These are phyloP conservation scores for Operophtera brumata DNA, from an alignment of 2,888 invertebrate genomes.

Conservation along the genomic window DNA sequence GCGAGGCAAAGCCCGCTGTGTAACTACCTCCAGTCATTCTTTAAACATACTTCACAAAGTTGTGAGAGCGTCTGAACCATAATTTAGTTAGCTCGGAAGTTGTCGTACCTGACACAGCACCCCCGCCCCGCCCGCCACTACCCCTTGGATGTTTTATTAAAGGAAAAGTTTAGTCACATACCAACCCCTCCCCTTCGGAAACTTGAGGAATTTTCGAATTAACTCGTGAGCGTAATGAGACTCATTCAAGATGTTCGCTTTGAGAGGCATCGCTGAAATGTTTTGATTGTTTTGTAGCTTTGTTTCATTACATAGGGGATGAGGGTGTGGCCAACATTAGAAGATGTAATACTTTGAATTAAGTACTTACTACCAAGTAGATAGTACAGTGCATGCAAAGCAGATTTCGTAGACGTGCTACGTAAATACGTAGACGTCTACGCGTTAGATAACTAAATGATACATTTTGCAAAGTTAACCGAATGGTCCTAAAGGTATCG, in stretches of 20 bases:
- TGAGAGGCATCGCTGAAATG: slow-evolving; percentile 19
- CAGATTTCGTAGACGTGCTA: background rate
- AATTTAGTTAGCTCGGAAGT: slow-evolving; percentile 48
- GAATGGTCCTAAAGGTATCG: no score
- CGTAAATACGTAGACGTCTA: background rate
- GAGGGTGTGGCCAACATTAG: no score
- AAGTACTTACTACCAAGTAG: no score
- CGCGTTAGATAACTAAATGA: background rate
- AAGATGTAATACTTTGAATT: no score
- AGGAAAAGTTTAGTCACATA: slow-evolving; percentile 46
- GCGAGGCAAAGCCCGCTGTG: background rate
- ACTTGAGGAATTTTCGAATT: slow-evolving; percentile 43
- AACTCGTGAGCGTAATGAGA: slow-evolving; percentile 42
- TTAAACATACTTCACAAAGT: slow-evolving; percentile 4
- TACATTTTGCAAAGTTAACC: no score
- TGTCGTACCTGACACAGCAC: slow-evolving; percentile 46
- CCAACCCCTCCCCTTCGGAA: slow-evolving; percentile 21
- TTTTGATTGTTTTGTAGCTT: slow-evolving; percentile 19
- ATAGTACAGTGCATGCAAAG: no score
- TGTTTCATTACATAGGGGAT: slow-evolving; percentile 1
- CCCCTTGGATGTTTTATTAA: slow-evolving; percentile 41
- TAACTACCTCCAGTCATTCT: background rate
- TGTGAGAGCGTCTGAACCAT: slow-evolving; percentile 35
- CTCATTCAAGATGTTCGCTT: slow-evolving; percentile 23
- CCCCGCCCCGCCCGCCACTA: slow-evolving; percentile 39